These are phyloP conservation scores for Botia almorhae DNA, from an alignment of 2,797 vertebrate genomes.

Conservation along the genomic window DNA sequence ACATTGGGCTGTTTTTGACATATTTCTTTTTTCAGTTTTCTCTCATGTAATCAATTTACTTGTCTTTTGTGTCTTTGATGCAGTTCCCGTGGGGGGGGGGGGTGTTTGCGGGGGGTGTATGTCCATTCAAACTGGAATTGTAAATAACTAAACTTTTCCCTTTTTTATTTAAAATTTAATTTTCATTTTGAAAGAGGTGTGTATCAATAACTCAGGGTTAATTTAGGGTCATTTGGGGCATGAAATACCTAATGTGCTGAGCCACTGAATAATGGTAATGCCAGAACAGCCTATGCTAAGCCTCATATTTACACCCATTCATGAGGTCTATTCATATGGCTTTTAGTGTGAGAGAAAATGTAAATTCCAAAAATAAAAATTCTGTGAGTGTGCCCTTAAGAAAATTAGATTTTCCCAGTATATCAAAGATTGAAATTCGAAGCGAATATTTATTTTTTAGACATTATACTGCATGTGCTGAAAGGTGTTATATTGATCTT, in stretches of 20 bases:
- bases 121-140: neutral
- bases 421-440: too few species aligned
- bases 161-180: too few species aligned
- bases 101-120: too few species aligned
- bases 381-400: neutral
- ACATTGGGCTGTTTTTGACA: neutral
- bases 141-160: neutral
- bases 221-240: slow-evolving; percentile 2
- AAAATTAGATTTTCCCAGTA: neutral
- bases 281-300: neutral
- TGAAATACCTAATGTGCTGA: neutral
- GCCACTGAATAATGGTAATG: slow-evolving; percentile 1
- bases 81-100: slow-evolving; percentile 1
- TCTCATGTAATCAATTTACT: slow-evolving; percentile 20
- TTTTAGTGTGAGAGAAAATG: neutral
- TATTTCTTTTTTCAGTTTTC: neutral
- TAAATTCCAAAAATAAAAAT: neutral
- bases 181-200: neutral
- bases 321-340: neutral
- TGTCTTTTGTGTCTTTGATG: slow-evolving; percentile 26
- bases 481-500: too few species aligned
- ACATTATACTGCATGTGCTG: too few species aligned
- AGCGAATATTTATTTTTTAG: too few species aligned
- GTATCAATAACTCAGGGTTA: slow-evolving; percentile 12
- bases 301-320: neutral